These are phyloP conservation scores for Chloebia gouldiae DNA, from an alignment of 2,113 vertebrate genomes.

Conservation along the genomic window DNA sequence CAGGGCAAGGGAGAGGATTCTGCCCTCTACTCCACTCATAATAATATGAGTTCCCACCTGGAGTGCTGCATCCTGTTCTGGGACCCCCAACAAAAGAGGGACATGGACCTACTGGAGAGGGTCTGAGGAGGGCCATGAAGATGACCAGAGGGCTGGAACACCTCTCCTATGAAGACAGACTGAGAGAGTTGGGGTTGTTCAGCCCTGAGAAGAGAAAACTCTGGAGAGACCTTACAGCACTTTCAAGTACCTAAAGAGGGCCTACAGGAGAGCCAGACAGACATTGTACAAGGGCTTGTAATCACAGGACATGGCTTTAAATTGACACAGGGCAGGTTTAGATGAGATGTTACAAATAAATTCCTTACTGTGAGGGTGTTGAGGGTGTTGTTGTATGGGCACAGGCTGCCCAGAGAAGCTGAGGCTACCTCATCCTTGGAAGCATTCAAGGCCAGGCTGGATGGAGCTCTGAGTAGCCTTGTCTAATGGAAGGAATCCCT, in stretches of 20 bases:
- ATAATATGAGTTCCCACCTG: neutral
- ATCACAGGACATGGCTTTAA: neutral
- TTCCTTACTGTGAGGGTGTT: neutral
- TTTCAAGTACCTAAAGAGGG: neutral
- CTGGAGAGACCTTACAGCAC: neutral
- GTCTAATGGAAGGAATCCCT: neutral
- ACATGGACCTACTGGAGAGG: neutral
- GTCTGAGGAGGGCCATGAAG: neutral
- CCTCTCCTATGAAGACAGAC: neutral
- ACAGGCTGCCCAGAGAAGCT: neutral
- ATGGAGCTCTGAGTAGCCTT: neutral
- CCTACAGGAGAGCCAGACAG: neutral
- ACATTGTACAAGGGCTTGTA: neutral
- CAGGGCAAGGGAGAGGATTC: neutral
- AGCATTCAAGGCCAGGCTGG: neutral
- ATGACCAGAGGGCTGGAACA: neutral
- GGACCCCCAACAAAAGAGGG: neutral
- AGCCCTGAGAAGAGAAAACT: neutral
- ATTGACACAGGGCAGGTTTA: neutral
- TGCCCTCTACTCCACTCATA: neutral
- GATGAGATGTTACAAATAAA: neutral
- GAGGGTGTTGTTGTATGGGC: neutral
- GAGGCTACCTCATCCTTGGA: neutral
- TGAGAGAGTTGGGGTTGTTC: neutral
- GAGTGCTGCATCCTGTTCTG: neutral